Evolutionary conservation across 2,888 invertebrate species (phyloP), one percentile per base, ranked within the genome.

Genomic region (Cephus runcator): DNA sequence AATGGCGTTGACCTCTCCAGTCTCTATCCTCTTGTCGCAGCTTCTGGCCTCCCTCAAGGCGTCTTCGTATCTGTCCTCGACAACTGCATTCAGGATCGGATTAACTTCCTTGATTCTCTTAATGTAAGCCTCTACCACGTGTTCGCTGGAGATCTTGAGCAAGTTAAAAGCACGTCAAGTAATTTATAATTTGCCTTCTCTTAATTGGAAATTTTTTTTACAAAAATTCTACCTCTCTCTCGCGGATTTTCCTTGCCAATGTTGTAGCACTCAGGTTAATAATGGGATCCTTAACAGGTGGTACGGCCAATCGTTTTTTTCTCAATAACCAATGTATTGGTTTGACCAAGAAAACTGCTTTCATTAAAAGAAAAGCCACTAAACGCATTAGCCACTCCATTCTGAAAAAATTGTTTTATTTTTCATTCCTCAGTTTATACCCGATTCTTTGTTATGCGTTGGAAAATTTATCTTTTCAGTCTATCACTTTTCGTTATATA

Each of bases 91-190:
- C 75, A 97, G 88, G 68, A 95, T 92, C 0, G 95, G 95, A 91
- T 98, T 96, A 0, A 97, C 96, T 92, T 96, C 94, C 85, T 94
- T 94, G 84, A 96, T 96, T 81, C 97, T 93, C 23, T 94, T 93
- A 84, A 97, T 95, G 88, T 95, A 97, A 0, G 95, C 94, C 85
- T 93, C 91, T 35, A 96, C 94, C 35, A 96, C 94, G 86, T 93
- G 93, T 92, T 95, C 95, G 87, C 96, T 94, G 83, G 94, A 94
- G 78, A 96, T 92, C 96, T 96, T 75, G 23, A 69, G 33, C 40
- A 12, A 34, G n/a, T 69, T n/a, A 31, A 79, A 31, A 4, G 12
- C 34, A 31, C 6, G 30, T 69, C 23, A 77, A 68, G 31, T 34
- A 34, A 69, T 71, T 23, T 23, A 56, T 9, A 56, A 2, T 23